Conservation (phyloP, 2,113 vertebrate genomes). For the Tinamus guttatus region DNA sequence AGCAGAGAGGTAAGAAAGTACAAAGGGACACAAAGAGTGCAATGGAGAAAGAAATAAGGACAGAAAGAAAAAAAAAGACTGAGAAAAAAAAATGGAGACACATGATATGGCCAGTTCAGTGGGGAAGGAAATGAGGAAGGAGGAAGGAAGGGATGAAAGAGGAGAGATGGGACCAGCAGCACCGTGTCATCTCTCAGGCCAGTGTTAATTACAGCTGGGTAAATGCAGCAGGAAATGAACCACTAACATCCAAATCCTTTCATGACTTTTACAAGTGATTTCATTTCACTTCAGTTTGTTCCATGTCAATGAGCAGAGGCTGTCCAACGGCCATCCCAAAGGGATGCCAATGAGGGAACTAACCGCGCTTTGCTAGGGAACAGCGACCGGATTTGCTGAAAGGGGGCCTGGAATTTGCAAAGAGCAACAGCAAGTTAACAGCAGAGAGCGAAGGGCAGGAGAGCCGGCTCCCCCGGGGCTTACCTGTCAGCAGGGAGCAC, state of each 20-base stretch:
- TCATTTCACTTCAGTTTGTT: neutral
- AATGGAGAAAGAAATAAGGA: neutral
- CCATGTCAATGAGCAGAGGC: neutral
- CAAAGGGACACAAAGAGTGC: neutral
- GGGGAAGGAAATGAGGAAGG: conserved; percentile 29
- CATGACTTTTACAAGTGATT: neutral
- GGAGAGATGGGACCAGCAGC: neutral
- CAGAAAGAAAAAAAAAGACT: neutral
- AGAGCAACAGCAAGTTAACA: neutral
- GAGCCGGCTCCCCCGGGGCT: neutral
- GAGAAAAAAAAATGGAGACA: neutral
- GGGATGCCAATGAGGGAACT: neutral
- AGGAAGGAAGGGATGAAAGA: conserved; percentile 19
- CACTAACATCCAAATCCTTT: neutral
- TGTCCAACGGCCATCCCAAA: neutral
- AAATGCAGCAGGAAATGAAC: neutral
- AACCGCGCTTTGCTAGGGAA: neutral
- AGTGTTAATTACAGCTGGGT: neutral
- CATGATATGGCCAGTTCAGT: neutral
- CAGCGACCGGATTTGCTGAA: neutral
- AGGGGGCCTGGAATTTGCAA: neutral
- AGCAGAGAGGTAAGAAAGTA: neutral
- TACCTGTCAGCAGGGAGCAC: neutral
- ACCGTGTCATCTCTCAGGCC: neutral
- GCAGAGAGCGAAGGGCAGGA: neutral